Base-by-base conservation (phyloP, 2,888 invertebrate genomes). In the Rosalia funebris region DNA sequence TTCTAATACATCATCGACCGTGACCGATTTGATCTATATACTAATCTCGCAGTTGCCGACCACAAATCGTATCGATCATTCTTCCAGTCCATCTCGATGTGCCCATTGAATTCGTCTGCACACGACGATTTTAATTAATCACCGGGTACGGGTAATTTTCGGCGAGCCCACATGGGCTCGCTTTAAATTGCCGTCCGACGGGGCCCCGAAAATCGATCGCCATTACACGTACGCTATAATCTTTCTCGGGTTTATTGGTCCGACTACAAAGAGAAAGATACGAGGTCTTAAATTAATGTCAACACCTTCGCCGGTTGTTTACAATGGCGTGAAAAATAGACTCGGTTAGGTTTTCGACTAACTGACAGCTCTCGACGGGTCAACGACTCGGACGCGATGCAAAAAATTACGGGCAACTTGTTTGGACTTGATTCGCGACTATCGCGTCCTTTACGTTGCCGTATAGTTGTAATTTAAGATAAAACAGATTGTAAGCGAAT, bases 201-300 rank as follows among this genome's bases (percentile, higher is more conserved):
- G 41, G 41, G 41, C 41, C 41, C 17, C 41, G 17, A 15, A 41
- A 41, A 41, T 41, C 17, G 41, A 41, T 41, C 17, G 7, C 11
- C 10, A n/a, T 41, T 41, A 17, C n/a, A 17, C 11, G 16, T 41
- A n/a, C 16, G 17, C 17, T 17, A 5, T n/a, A 15, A 41, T 41
- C 41, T 15, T 19, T 19, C 5, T 41, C 11, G 9, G 5, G 2
- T n/a, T 19, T 16, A 9, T 41, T 41, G 17, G 10, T 17, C 41
- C 41, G 17, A 11, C 9, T 15, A 17, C n/a, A 15, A 16, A 41
- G 41, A 41, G 41, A 19, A 25, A n/a, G 10, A 34, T 34, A 20
- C 19, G 20, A 5, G 11, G 4, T 44, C 20, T 25, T 3, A 44
- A 44, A 44, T 44, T 44, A 44, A 44, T 44, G 44, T 44, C 44